phyloP scores from a whole-genome alignment of 2,888 invertebrate species.

The Tetragonula carbonaria region DNA sequence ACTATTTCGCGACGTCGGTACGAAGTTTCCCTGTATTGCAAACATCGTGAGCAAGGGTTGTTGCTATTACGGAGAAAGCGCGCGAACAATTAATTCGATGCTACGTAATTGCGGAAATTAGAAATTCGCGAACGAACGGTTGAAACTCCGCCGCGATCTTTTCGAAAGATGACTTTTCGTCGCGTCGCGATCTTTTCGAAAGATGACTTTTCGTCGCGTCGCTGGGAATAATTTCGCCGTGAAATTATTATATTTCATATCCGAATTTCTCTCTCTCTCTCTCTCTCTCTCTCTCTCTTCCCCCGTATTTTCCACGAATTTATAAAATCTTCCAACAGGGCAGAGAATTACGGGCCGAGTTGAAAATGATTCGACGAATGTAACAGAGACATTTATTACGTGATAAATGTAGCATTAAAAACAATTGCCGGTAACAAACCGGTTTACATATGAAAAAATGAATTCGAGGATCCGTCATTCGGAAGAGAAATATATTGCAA shows the following conservation, averaged over 20 bases:
- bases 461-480: background rate
- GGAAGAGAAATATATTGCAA: background rate
- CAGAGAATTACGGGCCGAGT: background rate
- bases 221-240: background rate
- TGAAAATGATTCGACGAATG: background rate
- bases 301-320: background rate
- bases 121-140: background rate
- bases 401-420: background rate
- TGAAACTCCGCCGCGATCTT: background rate
- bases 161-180: too few relatives aligned
- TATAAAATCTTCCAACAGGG: background rate
- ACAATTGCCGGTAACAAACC: background rate
- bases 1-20: slow-evolving; percentile 24
- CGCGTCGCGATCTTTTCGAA: background rate
- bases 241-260: background rate
- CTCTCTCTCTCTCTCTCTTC: too few relatives aligned
- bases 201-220: too few relatives aligned
- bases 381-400: background rate
- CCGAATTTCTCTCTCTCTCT: background rate
- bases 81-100: background rate
- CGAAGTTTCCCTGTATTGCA: background rate
- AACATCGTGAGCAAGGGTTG: background rate
- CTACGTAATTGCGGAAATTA: background rate
- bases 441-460: background rate
- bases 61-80: background rate